Conservation (phyloP, 1,140 invertebrate species). For the Brachystomella parvula region DNA sequence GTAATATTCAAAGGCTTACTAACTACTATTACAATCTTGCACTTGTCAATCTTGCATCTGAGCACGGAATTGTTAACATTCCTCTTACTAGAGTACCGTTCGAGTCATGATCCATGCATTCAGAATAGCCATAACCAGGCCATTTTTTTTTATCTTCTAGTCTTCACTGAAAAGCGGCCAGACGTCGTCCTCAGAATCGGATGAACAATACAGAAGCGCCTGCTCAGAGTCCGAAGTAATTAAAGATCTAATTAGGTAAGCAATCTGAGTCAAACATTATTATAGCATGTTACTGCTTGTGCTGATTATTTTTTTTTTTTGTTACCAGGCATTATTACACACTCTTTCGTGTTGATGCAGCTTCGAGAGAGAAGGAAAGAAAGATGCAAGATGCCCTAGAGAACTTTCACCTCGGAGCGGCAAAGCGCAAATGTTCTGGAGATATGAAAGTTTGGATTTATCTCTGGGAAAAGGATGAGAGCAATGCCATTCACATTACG, state of each 20-base stretch:
- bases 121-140: constrained; percentile 6
- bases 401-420: constrained; percentile 53
- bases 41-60: neutral
- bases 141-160: neutral
- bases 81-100: neutral
- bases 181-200: neutral
- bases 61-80: neutral
- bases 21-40: too few species aligned
- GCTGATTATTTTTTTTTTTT: neutral
- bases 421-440: constrained; percentile 58
- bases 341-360: constrained; percentile 53
- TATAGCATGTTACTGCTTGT: neutral
- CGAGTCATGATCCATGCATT: constrained; percentile 12
- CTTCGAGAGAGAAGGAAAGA: constrained; percentile 57
- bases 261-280: too few species aligned
- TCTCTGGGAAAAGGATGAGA: constrained; percentile 42
- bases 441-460: constrained; percentile 75
- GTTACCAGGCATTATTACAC: constrained; percentile 46
- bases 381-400: constrained; percentile 61
- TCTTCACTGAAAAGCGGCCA: neutral
- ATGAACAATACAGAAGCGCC: constrained; percentile 27
- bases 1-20: too few species aligned
- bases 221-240: constrained; percentile 55
- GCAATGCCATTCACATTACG: constrained; percentile 33
- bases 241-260: constrained; percentile 53